Conservation (phyloP, 2,113 vertebrate genomes). For the Blennius ocellaris region DNA sequence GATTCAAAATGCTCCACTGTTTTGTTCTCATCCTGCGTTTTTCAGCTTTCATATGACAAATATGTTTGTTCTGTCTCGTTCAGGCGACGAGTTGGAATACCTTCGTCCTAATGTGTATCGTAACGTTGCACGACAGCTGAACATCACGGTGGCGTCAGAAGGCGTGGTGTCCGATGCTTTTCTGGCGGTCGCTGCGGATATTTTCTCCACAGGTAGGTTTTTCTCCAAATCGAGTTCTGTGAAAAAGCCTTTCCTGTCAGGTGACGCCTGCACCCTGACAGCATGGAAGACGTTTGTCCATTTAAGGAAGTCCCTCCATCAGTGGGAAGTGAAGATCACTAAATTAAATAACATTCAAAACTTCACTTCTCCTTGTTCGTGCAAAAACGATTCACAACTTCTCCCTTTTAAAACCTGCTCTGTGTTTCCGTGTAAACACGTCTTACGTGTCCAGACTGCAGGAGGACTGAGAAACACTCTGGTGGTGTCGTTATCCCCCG, state of each 20-base stretch:
- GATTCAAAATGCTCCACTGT: no score
- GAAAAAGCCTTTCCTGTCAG: conserved; percentile 14
- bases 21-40: no score
- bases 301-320: conserved; percentile 44
- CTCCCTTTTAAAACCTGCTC: not conserved
- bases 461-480: conserved; percentile 9
- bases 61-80: not conserved
- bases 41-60: no score
- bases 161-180: conserved; percentile 92
- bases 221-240: not conserved
- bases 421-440: conserved; percentile 22
- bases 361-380: not conserved
- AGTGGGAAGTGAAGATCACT: conserved; percentile 19
- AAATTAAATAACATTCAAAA: not conserved
- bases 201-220: conserved; percentile 93
- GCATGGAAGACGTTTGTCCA: not conserved
- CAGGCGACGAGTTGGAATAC: conserved; percentile 96
- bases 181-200: conserved; percentile 93
- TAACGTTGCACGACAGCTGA: conserved; percentile 92
- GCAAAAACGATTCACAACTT: not conserved
- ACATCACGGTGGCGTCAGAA: conserved; percentile 92
- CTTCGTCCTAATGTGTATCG: conserved; percentile 93
- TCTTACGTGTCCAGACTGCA: not conserved
- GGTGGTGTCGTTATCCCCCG: conserved; percentile 27
- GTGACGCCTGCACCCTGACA: conserved; percentile 1